Percentiles rank a stretch among this genome's conserved stretches.
Evolutionary conservation across 1,140 invertebrate species (phyloP).

Genomic region (Drosophila paulistorum): DNA sequence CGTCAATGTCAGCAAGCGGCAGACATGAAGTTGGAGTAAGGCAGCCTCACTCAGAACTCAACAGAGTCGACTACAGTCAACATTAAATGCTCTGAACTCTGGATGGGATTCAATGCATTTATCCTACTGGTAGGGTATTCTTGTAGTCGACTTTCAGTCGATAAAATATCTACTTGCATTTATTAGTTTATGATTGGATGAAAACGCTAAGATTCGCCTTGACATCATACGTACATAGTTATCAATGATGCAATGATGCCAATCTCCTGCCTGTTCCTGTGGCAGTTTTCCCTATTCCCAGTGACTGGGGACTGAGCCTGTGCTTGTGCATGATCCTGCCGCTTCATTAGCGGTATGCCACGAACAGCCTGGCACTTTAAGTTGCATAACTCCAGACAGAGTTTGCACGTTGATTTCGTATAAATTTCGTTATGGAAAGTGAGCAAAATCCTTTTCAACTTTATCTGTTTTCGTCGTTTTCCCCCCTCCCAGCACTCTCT

Average conservation of each 20-base stretch:
- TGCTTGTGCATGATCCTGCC: not conserved
- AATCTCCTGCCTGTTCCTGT: slow-evolving; percentile 21
- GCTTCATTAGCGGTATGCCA: slow-evolving; percentile 8
- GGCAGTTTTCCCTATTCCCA: not conserved
- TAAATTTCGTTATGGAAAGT: not conserved
- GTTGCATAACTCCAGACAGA: not conserved
- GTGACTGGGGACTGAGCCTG: not conserved
- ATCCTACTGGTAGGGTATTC: no score
- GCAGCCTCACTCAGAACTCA: no score
- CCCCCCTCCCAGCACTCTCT: not conserved
- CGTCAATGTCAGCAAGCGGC: no score
- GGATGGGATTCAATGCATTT: no score
- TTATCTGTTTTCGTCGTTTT: not conserved
- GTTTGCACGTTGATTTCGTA: slow-evolving; percentile 11
- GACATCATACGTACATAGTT: slow-evolving; percentile 6
- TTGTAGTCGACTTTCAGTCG: not conserved
- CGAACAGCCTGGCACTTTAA: not conserved
- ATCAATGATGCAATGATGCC: slow-evolving; percentile 15
- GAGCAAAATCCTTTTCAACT: slow-evolving; percentile 30
- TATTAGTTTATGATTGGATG: slow-evolving; percentile 34
- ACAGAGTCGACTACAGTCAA: no score
- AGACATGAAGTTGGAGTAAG: no score
- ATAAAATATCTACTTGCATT: not conserved
- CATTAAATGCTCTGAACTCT: no score
- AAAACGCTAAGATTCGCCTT: slow-evolving; percentile 6